A percentile compares a stretch with the other conserved stretches of the same genome.
These are phyloP conservation scores for Hipposideros larvatus DNA, from an alignment of 2,797 vertebrate species.

Conservation along the genomic window DNA sequence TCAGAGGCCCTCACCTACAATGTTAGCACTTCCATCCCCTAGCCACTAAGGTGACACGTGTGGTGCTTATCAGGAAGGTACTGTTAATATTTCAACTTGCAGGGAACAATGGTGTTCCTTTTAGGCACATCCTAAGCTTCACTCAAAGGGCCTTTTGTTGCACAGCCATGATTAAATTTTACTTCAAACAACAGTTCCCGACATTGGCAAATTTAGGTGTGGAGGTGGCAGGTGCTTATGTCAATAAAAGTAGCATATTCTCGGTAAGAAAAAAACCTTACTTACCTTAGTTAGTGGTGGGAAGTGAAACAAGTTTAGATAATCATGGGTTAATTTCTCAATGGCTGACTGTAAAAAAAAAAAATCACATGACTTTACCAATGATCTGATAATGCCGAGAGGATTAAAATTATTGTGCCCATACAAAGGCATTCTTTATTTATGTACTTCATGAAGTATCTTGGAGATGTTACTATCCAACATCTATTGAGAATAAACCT, in stretches of 20 bases:
- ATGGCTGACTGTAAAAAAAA: conserved; percentile 92
- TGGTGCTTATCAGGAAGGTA: conserved; percentile 66
- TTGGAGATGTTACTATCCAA: conserved; percentile 19
- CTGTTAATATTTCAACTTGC: conserved; percentile 72
- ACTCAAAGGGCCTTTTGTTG: conserved; percentile 80
- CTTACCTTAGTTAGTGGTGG: conserved; percentile 96
- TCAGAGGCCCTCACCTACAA: neutral
- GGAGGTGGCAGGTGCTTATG: conserved; percentile 69
- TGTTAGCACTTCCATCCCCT: neutral
- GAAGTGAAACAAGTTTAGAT: conserved; percentile 96
- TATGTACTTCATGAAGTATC: conserved; percentile 27
- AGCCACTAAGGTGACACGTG: neutral
- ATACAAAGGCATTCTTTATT: conserved; percentile 58
- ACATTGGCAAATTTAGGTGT: conserved; percentile 59
- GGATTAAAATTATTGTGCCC: conserved; percentile 29
- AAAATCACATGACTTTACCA: conserved; percentile 75
- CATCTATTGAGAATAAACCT: conserved; percentile 14
- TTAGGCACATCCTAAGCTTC: conserved; percentile 30
- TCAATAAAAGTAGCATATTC: conserved; percentile 65
- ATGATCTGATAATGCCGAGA: conserved; percentile 48
- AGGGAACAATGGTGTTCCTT: neutral
- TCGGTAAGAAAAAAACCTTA: conserved; percentile 41
- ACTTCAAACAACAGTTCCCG: conserved; percentile 65
- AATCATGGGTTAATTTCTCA: conserved; percentile 96
- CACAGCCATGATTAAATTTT: conserved; percentile 56